phyloP scores from a whole-genome alignment of 2,113 vertebrate species.

The Dicerorhinus sumatrensis region DNA sequence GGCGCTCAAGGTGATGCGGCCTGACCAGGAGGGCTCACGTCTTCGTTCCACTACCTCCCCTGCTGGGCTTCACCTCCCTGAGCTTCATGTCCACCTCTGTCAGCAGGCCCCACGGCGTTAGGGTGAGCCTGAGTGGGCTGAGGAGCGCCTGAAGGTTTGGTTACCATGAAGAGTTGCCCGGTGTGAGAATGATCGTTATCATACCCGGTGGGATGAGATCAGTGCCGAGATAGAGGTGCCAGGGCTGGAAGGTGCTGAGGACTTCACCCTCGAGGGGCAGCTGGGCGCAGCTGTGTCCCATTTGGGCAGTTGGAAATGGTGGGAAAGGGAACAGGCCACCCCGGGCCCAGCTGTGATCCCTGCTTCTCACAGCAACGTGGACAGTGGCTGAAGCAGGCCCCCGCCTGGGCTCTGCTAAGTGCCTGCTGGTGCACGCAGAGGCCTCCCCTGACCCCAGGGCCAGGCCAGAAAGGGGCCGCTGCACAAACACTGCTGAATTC shows the following conservation, averaged over 20 bases:
- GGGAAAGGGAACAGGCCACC: not conserved
- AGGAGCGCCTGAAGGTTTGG: not conserved
- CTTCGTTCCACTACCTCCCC: not conserved
- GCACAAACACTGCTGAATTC: not conserved
- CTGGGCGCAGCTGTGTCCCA: not conserved
- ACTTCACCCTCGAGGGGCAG: not conserved
- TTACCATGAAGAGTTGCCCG: not conserved
- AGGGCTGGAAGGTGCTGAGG: not conserved
- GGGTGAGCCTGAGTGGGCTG: not conserved
- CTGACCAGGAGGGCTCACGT: not conserved
- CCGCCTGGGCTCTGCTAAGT: rapidly evolving
- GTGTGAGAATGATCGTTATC: not conserved
- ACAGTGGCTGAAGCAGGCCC: not conserved
- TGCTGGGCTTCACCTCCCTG: not conserved
- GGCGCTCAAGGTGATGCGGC: not conserved
- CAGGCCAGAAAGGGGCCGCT: not conserved
- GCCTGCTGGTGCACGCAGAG: not conserved
- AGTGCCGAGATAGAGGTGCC: not conserved
- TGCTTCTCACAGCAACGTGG: not conserved
- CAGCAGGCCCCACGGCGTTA: not conserved
- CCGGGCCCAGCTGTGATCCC: not conserved
- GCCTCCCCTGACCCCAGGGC: not conserved
- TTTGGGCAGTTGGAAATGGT: not conserved
- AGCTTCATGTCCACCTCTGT: not conserved
- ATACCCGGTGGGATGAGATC: not conserved